These are phyloP conservation scores for Globodera ellingtonae DNA, from an alignment of 1,140 invertebrate species.

Conservation along the genomic window DNA sequence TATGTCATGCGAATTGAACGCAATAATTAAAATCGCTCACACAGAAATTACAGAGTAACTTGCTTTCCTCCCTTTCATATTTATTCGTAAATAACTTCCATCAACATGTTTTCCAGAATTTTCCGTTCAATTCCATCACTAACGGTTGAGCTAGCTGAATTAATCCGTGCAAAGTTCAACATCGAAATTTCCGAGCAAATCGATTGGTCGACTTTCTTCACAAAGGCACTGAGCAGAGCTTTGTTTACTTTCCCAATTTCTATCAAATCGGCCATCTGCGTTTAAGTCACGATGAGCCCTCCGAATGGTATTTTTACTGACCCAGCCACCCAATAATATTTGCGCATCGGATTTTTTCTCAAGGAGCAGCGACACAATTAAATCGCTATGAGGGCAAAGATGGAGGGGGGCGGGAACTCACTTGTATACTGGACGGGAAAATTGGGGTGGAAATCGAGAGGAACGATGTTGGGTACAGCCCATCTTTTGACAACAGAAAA, in stretches of 20 bases:
- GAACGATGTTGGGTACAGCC: background rate
- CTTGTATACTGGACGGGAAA: background rate
- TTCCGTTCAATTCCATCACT: too few relatives aligned
- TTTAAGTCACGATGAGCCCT: background rate
- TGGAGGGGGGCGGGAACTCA: background rate
- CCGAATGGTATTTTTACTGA: slow-evolving; percentile 8
- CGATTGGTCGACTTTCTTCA: background rate
- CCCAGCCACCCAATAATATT: slow-evolving; percentile 11
- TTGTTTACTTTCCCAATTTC: background rate
- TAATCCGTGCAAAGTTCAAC: too few relatives aligned
- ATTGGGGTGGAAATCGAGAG: background rate
- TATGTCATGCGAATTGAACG: background rate
- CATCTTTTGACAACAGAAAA: background rate
- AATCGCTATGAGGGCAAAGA: slow-evolving; percentile 1
- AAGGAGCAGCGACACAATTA: slow-evolving; percentile 4
- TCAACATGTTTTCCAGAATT: background rate
- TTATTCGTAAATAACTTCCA: background rate
- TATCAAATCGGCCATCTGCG: background rate
- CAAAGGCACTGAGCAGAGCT: background rate
- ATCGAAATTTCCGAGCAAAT: background rate
- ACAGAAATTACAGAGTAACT: background rate
- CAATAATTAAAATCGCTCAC: background rate
- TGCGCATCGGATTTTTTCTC: background rate
- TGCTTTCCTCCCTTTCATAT: background rate
- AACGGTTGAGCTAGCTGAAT: too few relatives aligned